phyloP scores from a whole-genome alignment of 1,140 invertebrate species.

The Pristionchus pacificus region DNA sequence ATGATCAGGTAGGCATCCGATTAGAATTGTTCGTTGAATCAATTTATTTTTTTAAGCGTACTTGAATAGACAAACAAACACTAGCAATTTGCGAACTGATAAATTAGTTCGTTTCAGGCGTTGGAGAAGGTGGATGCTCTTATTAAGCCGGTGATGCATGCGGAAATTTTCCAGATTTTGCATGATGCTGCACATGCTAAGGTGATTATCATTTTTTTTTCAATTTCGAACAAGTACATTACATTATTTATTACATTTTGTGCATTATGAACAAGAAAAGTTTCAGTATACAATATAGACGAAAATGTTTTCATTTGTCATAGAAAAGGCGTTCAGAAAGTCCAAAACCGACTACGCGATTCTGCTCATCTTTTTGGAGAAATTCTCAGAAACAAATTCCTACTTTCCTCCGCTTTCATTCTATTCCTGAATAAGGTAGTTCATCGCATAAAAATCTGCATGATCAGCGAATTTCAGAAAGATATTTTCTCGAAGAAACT shows the following conservation, averaged over 20 bases:
- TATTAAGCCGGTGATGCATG: not conserved
- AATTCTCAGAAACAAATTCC: not conserved
- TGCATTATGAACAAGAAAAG: too few relatives aligned
- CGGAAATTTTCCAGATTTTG: not conserved
- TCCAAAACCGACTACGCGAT: not conserved
- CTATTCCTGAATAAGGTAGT: not conserved
- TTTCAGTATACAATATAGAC: too few relatives aligned
- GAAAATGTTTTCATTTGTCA: not conserved
- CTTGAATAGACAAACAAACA: too few relatives aligned
- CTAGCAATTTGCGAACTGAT: not conserved
- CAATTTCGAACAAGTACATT: too few relatives aligned
- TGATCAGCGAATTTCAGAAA: not conserved
- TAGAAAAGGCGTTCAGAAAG: not conserved
- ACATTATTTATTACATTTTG: too few relatives aligned
- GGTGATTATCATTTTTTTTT: too few relatives aligned
- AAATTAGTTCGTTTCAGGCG: not conserved
- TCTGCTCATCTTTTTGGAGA: not conserved
- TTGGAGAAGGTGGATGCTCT: not conserved
- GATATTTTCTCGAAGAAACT: not conserved
- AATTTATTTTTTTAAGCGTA: too few relatives aligned
- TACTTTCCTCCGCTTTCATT: not conserved
- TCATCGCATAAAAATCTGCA: too few relatives aligned
- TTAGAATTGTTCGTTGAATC: too few relatives aligned
- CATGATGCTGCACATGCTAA: not conserved
- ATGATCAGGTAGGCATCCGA: constrained; percentile 46